A percentile compares a stretch with the other conserved stretches of the same genome.
phyloP scores from a whole-genome alignment of 2,888 invertebrate species.

The Mayetiola destructor region DNA sequence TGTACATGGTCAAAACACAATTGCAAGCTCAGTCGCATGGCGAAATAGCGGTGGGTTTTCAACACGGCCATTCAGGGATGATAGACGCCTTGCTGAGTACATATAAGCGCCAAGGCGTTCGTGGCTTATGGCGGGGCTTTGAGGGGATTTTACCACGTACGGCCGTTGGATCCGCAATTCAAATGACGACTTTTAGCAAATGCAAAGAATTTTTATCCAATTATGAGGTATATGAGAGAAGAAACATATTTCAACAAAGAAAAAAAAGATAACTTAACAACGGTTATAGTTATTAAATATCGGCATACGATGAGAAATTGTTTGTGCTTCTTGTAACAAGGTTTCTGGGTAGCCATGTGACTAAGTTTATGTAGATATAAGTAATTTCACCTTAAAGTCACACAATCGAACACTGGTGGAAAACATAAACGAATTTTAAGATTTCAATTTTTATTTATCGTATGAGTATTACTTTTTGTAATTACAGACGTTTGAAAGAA shows the following conservation, averaged over 20 bases:
- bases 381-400: not conserved
- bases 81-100: slow-evolving; percentile 38
- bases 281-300: no score
- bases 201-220: slow-evolving; percentile 38
- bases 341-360: not conserved
- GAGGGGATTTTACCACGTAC: slow-evolving; percentile 56
- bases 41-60: slow-evolving; percentile 70
- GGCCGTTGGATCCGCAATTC: slow-evolving; percentile 68
- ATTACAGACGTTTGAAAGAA: slow-evolving; percentile 25
- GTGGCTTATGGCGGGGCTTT: slow-evolving; percentile 66
- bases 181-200: slow-evolving; percentile 64
- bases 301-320: no score
- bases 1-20: slow-evolving; percentile 73
- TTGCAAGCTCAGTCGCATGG: slow-evolving; percentile 59
- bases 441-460: not conserved
- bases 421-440: no score
- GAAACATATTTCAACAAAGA: no score
- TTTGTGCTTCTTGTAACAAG: not conserved
- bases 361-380: not conserved
- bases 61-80: slow-evolving; percentile 54
- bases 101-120: slow-evolving; percentile 39
- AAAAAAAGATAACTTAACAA: no score
- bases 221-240: slow-evolving; percentile 22
- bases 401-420: no score
- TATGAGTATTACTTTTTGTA: not conserved